Percentiles rank a stretch among this genome's conserved stretches.
These are phyloP conservation scores for Ibidorhyncha struthersii DNA, from an alignment of 2,113 vertebrate genomes.

Conservation along the genomic window DNA sequence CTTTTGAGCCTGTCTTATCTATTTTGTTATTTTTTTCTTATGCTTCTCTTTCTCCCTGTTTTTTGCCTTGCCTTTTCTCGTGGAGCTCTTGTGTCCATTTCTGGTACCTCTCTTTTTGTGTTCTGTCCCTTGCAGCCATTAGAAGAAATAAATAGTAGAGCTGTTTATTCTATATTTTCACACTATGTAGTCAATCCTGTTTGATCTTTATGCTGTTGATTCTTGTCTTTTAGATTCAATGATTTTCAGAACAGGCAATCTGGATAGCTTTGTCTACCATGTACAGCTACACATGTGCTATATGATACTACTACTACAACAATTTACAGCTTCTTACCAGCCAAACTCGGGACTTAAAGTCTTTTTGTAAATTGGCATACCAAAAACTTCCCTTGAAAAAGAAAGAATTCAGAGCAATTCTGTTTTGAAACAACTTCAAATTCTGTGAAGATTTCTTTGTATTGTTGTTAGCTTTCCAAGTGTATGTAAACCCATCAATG, in stretches of 20 bases:
- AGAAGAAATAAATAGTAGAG: background rate
- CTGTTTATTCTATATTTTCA: too few relatives aligned
- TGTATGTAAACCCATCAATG: background rate
- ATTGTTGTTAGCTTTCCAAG: constrained; percentile 21
- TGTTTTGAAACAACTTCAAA: background rate
- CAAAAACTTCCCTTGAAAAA: background rate
- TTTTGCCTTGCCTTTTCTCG: background rate
- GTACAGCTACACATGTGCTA: background rate
- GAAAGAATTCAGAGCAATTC: background rate
- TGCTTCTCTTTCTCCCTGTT: background rate
- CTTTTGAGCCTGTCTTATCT: background rate
- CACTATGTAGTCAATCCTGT: background rate
- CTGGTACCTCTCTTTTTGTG: background rate
- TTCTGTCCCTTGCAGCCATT: background rate
- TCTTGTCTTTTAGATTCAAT: background rate
- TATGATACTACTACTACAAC: background rate
- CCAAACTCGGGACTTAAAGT: background rate
- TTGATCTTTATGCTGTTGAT: background rate
- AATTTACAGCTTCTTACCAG: background rate
- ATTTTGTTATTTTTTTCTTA: constrained; percentile 9
- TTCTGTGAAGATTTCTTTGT: background rate
- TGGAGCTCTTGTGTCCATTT: background rate
- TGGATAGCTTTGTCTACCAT: background rate
- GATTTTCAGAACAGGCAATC: background rate
- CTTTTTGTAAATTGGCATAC: background rate